Conservation (phyloP, 2,888 invertebrate genomes). For the Trissoscelio sp. region DNA sequence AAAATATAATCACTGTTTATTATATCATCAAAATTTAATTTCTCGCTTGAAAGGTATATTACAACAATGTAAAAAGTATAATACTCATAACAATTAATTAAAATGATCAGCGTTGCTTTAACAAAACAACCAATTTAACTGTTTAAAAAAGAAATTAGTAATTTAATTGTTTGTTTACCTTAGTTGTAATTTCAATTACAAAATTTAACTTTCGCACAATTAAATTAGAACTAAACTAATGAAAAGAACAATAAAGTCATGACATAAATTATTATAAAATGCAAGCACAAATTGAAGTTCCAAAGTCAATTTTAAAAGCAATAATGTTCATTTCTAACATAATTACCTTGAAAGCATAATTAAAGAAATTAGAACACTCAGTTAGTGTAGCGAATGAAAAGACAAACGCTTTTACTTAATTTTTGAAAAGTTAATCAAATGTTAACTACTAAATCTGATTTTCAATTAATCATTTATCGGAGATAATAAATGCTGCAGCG, state of each 20-base stretch:
- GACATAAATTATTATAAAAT: slow-evolving; percentile 38
- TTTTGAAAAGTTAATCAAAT: slow-evolving; percentile 17
- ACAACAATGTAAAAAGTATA: too few species aligned
- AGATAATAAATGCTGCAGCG: background rate
- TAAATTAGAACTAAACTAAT: slow-evolving; percentile 6
- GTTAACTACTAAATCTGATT: slow-evolving; percentile 5
- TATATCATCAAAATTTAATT: too few species aligned
- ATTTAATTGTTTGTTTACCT: too few species aligned
- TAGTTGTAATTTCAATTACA: background rate
- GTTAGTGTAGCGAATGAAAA: slow-evolving; percentile 17
- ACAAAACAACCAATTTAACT: too few species aligned
- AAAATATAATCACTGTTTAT: too few species aligned
- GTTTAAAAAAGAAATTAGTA: too few species aligned
- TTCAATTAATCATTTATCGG: slow-evolving; percentile 7
- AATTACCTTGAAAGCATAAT: slow-evolving; percentile 54
- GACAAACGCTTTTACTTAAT: slow-evolving; percentile 38
- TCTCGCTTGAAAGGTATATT: too few species aligned
- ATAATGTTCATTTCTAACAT: slow-evolving; percentile 45
- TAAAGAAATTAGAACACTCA: slow-evolving; percentile 43
- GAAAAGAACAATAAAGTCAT: background rate
- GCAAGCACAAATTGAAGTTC: slow-evolving; percentile 21
- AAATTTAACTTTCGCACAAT: background rate
- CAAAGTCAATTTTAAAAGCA: slow-evolving; percentile 47
- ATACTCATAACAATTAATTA: too few species aligned
- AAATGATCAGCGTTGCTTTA: too few species aligned